A percentile compares a stretch with the other conserved stretches of the same genome.
These are phyloP conservation scores for Drosophila ananassae DNA, from an alignment of 1,140 invertebrate genomes.

Conservation along the genomic window DNA sequence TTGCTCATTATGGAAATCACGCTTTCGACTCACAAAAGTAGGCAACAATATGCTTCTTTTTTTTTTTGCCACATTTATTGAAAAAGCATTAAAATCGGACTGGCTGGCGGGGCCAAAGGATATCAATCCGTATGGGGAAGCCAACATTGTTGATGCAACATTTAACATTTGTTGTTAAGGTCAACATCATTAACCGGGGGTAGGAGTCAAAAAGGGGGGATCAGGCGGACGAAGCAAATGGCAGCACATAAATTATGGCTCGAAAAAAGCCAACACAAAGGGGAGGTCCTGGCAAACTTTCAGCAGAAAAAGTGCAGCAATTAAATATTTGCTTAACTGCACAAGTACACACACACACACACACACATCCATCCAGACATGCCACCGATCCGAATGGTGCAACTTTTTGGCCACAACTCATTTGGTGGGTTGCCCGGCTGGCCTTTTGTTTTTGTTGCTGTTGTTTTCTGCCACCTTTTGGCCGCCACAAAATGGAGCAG, in stretches of 20 bases:
- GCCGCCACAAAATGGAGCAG: slow-evolving; percentile 54
- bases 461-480: slow-evolving; percentile 63
- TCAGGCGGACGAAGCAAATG: slow-evolving; percentile 70
- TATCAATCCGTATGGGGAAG: slow-evolving; percentile 42
- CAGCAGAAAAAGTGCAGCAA: slow-evolving; percentile 79
- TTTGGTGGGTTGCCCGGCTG: slow-evolving; percentile 51
- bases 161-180: slow-evolving; percentile 71
- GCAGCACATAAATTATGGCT: slow-evolving; percentile 82
- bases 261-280: slow-evolving; percentile 40
- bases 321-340: slow-evolving; percentile 84
- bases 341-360: slow-evolving; percentile 22
- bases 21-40: slow-evolving; percentile 63
- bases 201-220: slow-evolving; percentile 1
- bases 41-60: slow-evolving; percentile 45
- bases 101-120: slow-evolving; percentile 13
- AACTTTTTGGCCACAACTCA: slow-evolving; percentile 83
- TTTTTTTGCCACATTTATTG: slow-evolving; percentile 51
- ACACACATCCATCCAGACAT: slow-evolving; percentile 9
- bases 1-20: slow-evolving; percentile 75
- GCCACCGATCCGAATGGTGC: slow-evolving; percentile 25
- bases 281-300: slow-evolving; percentile 66
- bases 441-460: slow-evolving; percentile 3
- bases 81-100: slow-evolving; percentile 69
- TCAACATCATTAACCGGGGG: slow-evolving; percentile 67
- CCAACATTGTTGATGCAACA: slow-evolving; percentile 71